Base-by-base conservation (phyloP, 2,888 invertebrate genomes). In the Hypselothyrea guttata region DNA sequence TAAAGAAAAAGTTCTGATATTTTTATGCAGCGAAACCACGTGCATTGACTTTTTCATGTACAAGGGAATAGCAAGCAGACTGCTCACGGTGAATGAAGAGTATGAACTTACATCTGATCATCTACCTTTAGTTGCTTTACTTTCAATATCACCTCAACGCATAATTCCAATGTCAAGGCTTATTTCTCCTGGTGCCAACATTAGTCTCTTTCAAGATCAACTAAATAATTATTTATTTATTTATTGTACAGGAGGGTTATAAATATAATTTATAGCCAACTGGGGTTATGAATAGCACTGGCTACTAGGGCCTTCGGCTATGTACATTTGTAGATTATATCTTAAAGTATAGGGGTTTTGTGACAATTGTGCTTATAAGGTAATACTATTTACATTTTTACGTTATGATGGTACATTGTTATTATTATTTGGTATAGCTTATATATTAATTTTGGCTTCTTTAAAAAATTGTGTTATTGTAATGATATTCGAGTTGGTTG, bases 251-350 rank as follows among this genome's bases (percentile, higher is more conserved):
- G 11, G 11, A 11, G 11, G 12, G 33, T 11, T 33, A 33, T 13
- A 37, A 37, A 37, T 12, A 13, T 7, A 37, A 37, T 37, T 37
- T 37, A 37, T 37, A 37, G 7, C 35, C 8, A 15, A 37, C 15
- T 37, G 15, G 15, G 15, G 35, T 13, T 37, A 5, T 28, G 28
- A 4, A 34, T 34, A 34, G 34, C 34, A 34, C 35, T 35, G 35
- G 35, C 35, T 35, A 13, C 35, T 13, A 37, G 15, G 35, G 15
- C 35, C 35, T 37, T 37, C 15, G 35, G 35, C 35, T 37, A 37
- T 12, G 8, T 13, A 37, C 35, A 37, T 37, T 37, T 37, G n/a
- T 37, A 37, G 7, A 37, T 7, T 15, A 9, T 37, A 12, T 37
- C 15, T 37, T 13, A 37, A 13, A 37, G 15, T 37, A 12, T 13